Percentiles rank a stretch among this genome's conserved stretches.
These are phyloP conservation scores for Diplolepis rosae DNA, from an alignment of 2,888 invertebrate genomes.

Conservation along the genomic window DNA sequence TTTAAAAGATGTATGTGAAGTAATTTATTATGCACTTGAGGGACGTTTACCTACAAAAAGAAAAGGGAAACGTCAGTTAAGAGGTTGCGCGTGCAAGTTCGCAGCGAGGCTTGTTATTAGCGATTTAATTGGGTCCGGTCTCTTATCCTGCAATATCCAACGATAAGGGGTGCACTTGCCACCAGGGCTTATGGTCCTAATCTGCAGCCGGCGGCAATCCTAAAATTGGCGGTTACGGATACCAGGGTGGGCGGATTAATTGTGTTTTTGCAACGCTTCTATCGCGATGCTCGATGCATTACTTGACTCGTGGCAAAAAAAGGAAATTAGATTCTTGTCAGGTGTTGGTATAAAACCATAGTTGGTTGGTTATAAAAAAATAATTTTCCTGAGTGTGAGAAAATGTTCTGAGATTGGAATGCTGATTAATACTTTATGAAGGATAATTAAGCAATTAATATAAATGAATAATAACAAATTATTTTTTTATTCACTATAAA, in stretches of 20 bases:
- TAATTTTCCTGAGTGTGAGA: background rate
- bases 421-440: too few species aligned
- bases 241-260: conserved; percentile 44
- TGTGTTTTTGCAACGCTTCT: conserved; percentile 34
- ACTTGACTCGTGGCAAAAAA: conserved; percentile 31
- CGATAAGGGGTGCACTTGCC: conserved; percentile 60
- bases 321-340: conserved; percentile 18
- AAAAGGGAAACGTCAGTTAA: conserved; percentile 43
- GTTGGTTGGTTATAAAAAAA: background rate
- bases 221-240: conserved; percentile 64
- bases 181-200: conserved; percentile 63
- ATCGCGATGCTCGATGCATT: conserved; percentile 34
- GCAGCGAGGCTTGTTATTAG: conserved; percentile 65
- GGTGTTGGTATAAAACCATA: conserved; percentile 25
- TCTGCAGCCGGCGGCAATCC: conserved; percentile 68
- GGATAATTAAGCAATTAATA: too few species aligned
- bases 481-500: too few species aligned
- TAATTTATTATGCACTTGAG: background rate
- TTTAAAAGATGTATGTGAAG: background rate
- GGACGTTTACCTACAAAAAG: conserved; percentile 23
- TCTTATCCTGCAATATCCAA: conserved; percentile 69
- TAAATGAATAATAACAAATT: too few species aligned
- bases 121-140: conserved; percentile 71
- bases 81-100: conserved; percentile 47
- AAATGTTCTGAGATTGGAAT: background rate